Evolutionary conservation across 64 coral and sea anemone genomes (phyloP).

Genomic region (Pocillopora verrucosa): DNA sequence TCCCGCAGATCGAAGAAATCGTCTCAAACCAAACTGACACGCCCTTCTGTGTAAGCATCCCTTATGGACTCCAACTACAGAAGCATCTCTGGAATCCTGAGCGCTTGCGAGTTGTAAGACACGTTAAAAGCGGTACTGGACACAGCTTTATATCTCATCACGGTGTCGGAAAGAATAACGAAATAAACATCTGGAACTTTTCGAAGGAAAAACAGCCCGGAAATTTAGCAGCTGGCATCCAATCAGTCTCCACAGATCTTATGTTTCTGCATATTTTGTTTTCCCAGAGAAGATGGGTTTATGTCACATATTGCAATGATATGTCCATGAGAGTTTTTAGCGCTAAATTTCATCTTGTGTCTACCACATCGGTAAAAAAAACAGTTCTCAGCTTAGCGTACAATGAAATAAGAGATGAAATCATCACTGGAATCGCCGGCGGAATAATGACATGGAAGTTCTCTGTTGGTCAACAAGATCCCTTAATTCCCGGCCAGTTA

Average conservation of each 20-base stretch:
- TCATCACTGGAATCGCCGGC: slow-evolving; percentile 77
- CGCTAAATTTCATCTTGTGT: slow-evolving; percentile 71
- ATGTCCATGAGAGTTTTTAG: slow-evolving; percentile 74
- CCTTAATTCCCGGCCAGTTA: slow-evolving; percentile 64
- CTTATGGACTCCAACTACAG: slow-evolving; percentile 85
- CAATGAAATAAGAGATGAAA: slow-evolving; percentile 84
- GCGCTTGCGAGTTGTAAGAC: slow-evolving; percentile 50
- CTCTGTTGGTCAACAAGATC: slow-evolving; percentile 77
- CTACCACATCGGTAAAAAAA: slow-evolving; percentile 50
- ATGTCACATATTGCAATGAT: slow-evolving; percentile 72
- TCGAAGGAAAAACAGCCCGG: slow-evolving; percentile 49
- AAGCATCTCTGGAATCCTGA: slow-evolving; percentile 79
- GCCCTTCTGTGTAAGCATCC: slow-evolving; percentile 53
- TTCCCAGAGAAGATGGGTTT: slow-evolving; percentile 67
- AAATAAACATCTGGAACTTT: slow-evolving; percentile 90
- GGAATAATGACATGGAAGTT: slow-evolving; percentile 93
- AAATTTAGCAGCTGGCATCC: slow-evolving; percentile 25
- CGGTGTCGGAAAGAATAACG: slow-evolving; percentile 84
- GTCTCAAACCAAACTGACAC: slow-evolving; percentile 49
- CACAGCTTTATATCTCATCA: slow-evolving; percentile 84
- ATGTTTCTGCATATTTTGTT: slow-evolving; percentile 74
- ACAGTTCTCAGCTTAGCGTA: slow-evolving; percentile 84
- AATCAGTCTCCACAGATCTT: slow-evolving; percentile 50
- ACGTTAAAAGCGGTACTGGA: slow-evolving; percentile 47
- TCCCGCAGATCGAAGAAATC: slow-evolving; percentile 54